phyloP scores from a whole-genome alignment of 1,140 invertebrate species.

The Heliconius hermathena region DNA sequence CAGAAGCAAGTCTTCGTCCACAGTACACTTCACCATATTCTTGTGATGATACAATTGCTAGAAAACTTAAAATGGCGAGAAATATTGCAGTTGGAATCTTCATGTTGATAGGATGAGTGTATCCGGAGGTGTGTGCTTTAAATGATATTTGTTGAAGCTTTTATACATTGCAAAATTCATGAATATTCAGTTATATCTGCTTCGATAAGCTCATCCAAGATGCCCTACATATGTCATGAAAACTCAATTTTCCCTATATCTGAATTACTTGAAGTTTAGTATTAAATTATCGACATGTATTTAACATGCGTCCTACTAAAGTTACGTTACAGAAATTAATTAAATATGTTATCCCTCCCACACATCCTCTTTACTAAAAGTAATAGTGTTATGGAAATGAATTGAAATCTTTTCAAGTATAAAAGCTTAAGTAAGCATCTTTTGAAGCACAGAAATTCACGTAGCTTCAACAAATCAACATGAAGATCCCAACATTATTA shows the following conservation, averaged over 20 bases:
- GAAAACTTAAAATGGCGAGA: neutral
- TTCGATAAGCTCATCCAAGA: neutral
- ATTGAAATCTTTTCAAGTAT: neutral
- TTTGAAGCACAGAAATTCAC: neutral
- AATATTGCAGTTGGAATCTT: neutral
- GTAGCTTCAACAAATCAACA: conserved; percentile 18
- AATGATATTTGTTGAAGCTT: neutral
- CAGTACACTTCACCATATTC: conserved; percentile 32
- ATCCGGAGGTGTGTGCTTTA: neutral
- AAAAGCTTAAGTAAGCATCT: conserved; percentile 3
- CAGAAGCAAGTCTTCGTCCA: conserved; percentile 30
- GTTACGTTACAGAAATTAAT: neutral
- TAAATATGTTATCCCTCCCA: neutral
- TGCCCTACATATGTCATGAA: neutral
- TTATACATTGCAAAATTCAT: conserved; percentile 18
- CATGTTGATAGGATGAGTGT: neutral
- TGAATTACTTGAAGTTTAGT: no score
- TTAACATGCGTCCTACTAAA: no score
- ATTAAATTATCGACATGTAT: no score
- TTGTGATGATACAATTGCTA: neutral
- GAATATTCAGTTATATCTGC: conserved; percentile 17
- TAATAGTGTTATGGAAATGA: neutral
- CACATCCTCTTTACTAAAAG: neutral
- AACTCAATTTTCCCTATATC: neutral
- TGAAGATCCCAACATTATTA: conserved; percentile 26